Conservation (phyloP, 1,140 invertebrate genomes). For the Manduca sexta region DNA sequence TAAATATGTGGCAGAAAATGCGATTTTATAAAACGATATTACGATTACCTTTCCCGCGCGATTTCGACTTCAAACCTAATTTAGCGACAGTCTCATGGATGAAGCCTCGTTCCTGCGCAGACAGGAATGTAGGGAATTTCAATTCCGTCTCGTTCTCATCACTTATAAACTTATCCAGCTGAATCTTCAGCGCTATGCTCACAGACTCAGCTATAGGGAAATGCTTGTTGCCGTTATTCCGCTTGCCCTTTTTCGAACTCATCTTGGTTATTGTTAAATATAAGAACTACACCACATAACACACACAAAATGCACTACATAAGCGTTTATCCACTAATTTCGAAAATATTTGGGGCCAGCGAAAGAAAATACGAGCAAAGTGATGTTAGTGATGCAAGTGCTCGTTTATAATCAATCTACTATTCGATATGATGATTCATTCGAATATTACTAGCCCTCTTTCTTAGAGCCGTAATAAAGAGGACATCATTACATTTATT, state of each 20-base stretch:
- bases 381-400: too few relatives aligned
- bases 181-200: conserved; percentile 64
- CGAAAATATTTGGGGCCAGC: too few relatives aligned
- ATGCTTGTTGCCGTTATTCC: conserved; percentile 48
- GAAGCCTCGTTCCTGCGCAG: conserved; percentile 83
- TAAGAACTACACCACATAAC: neutral
- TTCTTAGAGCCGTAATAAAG: too few relatives aligned
- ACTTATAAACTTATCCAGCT: conserved; percentile 77
- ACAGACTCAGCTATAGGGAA: conserved; percentile 65
- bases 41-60: conserved; percentile 66
- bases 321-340: too few relatives aligned
- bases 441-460: too few relatives aligned
- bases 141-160: conserved; percentile 74
- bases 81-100: conserved; percentile 79
- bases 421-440: too few relatives aligned
- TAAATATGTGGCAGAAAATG: neutral
- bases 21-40: neutral
- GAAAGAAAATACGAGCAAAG: too few relatives aligned
- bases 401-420: too few relatives aligned
- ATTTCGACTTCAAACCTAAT: conserved; percentile 83
- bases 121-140: conserved; percentile 84
- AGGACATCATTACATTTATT: too few relatives aligned
- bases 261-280: conserved; percentile 20
- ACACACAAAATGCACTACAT: neutral
- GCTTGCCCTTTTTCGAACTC: conserved; percentile 60